Conservation (phyloP, 2,888 invertebrate genomes). For the Dryocosmus kuriphilus region DNA sequence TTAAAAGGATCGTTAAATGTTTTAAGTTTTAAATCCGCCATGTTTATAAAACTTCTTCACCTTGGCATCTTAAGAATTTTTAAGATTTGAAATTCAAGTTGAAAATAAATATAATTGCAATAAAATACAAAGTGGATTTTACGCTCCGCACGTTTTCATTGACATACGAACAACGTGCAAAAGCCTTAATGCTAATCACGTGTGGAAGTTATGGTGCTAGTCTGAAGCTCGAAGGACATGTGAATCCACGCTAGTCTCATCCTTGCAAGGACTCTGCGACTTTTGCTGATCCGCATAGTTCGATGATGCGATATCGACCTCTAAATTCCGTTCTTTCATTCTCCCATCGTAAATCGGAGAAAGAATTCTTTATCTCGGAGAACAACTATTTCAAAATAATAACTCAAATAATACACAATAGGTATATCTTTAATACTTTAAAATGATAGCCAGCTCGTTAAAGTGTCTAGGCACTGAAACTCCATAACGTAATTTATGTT, state of each 20-base stretch:
- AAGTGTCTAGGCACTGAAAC: conserved; percentile 9
- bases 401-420: conserved; percentile 2
- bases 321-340: conserved; percentile 39
- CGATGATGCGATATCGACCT: conserved; percentile 51
- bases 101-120: conserved; percentile 5
- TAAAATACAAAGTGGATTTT: background rate
- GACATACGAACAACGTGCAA: conserved; percentile 19
- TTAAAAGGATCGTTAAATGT: background rate
- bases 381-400: background rate
- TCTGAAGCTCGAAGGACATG: conserved; percentile 44
- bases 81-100: background rate
- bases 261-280: conserved; percentile 49
- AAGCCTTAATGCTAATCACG: conserved; percentile 16
- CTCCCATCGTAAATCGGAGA: background rate
- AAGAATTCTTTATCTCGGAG: background rate
- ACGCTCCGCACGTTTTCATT: conserved; percentile 22
- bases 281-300: conserved; percentile 52
- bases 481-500: background rate
- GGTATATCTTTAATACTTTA: background rate
- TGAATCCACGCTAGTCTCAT: conserved; percentile 44
- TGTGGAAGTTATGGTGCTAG: conserved; percentile 29
- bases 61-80: background rate
- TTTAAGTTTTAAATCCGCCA: background rate
- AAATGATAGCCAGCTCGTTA: conserved; percentile 2
- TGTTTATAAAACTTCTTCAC: no score